Percentiles rank a stretch among this genome's conserved stretches.
phyloP scores from a whole-genome alignment of 37 sponge, comb jelly and placozoan species.

The Chondrosia reniformis region DNA sequence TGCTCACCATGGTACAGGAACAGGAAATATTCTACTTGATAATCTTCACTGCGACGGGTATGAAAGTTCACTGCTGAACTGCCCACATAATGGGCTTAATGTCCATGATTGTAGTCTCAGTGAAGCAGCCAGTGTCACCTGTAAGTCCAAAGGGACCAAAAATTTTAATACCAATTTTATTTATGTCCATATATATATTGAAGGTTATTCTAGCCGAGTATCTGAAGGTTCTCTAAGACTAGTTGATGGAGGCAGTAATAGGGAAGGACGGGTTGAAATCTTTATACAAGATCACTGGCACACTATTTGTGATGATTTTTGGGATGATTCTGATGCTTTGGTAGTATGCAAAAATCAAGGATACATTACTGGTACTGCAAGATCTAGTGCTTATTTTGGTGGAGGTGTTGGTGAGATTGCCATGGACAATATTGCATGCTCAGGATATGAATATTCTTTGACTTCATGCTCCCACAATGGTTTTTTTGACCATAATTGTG shows the following conservation, averaged over 20 bases:
- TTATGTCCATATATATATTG: too few species aligned
- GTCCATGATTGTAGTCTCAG: background rate
- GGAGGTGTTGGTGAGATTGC: background rate
- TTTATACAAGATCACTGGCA: background rate
- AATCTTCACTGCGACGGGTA: background rate
- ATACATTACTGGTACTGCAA: background rate
- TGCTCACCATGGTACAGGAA: constrained; percentile 11
- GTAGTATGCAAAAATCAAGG: background rate
- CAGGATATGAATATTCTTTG: background rate
- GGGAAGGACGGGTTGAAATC: background rate
- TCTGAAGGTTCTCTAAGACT: constrained; percentile 1
- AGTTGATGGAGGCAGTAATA: background rate
- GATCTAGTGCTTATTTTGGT: background rate
- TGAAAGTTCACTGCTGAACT: constrained; percentile 3
- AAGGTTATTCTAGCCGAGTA: too few species aligned
- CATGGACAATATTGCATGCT: constrained; percentile 22
- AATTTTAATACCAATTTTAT: constrained; percentile 42
- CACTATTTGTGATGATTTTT: constrained; percentile 3
- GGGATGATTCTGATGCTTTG: background rate
- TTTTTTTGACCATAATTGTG: background rate
- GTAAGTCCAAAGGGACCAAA: background rate
- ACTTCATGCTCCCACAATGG: constrained; percentile 5
- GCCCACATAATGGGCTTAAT: constrained; percentile 1
- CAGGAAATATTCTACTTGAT: constrained; percentile 4
- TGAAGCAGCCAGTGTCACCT: constrained; percentile 10